phyloP scores from a whole-genome alignment of 2,797 vertebrate genomes.

The Pangasius sanitwongsei region DNA sequence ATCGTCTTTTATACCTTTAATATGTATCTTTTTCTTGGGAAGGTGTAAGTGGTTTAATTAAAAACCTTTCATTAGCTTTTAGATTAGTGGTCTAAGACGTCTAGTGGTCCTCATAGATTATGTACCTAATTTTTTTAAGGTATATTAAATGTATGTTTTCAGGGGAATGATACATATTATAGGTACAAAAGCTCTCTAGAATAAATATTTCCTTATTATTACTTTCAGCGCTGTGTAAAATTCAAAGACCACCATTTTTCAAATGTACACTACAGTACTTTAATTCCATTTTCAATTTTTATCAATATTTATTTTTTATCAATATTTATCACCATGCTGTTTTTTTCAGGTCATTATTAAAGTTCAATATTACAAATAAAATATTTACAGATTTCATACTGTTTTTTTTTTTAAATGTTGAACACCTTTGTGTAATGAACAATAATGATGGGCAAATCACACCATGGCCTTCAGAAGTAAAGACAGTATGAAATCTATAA shows the following conservation, averaged over 20 bases:
- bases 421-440: not conserved
- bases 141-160: not conserved
- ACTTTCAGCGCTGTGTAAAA: not conserved
- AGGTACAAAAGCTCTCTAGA: not conserved
- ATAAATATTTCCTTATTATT: not conserved
- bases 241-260: not conserved
- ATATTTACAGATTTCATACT: not conserved
- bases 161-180: not conserved
- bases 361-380: not conserved
- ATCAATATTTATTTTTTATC: not conserved
- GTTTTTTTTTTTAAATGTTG: not conserved
- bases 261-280: not conserved
- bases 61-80: not conserved
- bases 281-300: not conserved
- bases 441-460: not conserved
- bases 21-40: not conserved
- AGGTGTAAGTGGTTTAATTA: not conserved
- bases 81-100: not conserved
- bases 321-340: not conserved
- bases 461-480: not conserved
- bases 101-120: not conserved
- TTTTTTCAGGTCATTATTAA: not conserved
- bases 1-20: not conserved
- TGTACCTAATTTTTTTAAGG: not conserved
- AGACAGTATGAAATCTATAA: not conserved